A percentile compares a stretch with the other conserved stretches of the same genome.
Evolutionary conservation across 2,113 vertebrate genomes (phyloP).

Genomic region (Daphoenositta chrysoptera): DNA sequence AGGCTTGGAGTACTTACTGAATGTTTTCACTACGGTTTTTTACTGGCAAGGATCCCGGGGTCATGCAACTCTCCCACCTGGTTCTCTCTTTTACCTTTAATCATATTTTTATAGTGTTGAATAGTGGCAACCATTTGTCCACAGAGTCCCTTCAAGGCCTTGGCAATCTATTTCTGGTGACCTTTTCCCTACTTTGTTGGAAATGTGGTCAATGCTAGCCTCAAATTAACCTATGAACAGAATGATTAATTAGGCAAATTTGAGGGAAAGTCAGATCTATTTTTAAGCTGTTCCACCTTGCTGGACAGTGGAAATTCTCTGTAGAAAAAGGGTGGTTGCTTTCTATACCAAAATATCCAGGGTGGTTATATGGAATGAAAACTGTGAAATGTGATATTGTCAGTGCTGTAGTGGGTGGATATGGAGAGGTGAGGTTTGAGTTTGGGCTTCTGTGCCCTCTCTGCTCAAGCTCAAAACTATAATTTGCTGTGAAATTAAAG

Average conservation of each 20-base stretch:
- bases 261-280: not conserved
- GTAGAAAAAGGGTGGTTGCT: not conserved
- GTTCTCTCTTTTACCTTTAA: not conserved
- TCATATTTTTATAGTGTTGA: not conserved
- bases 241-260: conserved; percentile 31
- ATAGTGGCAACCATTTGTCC: not conserved
- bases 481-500: not conserved
- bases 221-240: not conserved
- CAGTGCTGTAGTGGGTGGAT: not conserved
- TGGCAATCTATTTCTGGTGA: conserved; percentile 14
- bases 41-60: not conserved
- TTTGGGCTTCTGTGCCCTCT: not conserved
- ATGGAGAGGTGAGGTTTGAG: not conserved
- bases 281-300: not conserved
- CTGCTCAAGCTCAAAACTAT: not conserved
- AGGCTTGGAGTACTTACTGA: not conserved
- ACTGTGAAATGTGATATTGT: not conserved
- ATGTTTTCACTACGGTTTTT: not conserved
- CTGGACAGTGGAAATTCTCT: not conserved
- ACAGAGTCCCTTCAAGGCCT: not conserved
- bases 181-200: not conserved
- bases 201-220: not conserved
- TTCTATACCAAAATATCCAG: not conserved
- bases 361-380: not conserved
- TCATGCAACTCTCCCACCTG: not conserved